Conservation (phyloP, 2,113 vertebrate species). For the Triplophysa dalaica region DNA sequence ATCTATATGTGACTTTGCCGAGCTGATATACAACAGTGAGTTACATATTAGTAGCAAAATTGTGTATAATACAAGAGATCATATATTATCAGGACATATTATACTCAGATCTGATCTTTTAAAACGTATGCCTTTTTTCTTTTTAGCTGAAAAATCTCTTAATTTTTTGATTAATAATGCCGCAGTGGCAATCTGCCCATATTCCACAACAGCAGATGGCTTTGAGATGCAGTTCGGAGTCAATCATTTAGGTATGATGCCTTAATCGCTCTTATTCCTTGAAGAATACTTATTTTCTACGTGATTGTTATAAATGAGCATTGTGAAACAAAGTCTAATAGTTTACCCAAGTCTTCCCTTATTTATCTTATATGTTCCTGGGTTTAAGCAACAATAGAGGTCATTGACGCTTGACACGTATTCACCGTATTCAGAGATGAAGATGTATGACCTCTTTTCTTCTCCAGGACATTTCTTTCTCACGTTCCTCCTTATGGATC, state of each 20-base stretch:
- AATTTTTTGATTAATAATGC: slow-evolving; percentile 75
- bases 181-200: slow-evolving; percentile 67
- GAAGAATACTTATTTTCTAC: neutral
- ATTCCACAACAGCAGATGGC: slow-evolving; percentile 66
- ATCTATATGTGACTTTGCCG: slow-evolving; percentile 74
- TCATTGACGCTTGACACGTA: neutral
- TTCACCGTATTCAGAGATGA: neutral
- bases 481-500: slow-evolving; percentile 72
- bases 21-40: slow-evolving; percentile 72
- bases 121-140: slow-evolving; percentile 24
- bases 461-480: slow-evolving; percentile 74
- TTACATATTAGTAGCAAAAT: neutral
- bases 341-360: too few species aligned
- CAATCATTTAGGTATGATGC: slow-evolving; percentile 72
- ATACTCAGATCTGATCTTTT: neutral
- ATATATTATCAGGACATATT: neutral
- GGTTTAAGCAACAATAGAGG: neutral
- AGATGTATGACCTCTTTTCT: slow-evolving; percentile 12
- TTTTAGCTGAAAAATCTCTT: slow-evolving; percentile 69
- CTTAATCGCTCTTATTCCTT: neutral
- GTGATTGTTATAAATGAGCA: too few species aligned
- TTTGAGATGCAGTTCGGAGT: slow-evolving; percentile 75
- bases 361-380: neutral
- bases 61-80: neutral
- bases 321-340: too few species aligned